These are phyloP conservation scores for Apis laboriosa DNA, from an alignment of 1,140 invertebrate genomes.

Conservation along the genomic window DNA sequence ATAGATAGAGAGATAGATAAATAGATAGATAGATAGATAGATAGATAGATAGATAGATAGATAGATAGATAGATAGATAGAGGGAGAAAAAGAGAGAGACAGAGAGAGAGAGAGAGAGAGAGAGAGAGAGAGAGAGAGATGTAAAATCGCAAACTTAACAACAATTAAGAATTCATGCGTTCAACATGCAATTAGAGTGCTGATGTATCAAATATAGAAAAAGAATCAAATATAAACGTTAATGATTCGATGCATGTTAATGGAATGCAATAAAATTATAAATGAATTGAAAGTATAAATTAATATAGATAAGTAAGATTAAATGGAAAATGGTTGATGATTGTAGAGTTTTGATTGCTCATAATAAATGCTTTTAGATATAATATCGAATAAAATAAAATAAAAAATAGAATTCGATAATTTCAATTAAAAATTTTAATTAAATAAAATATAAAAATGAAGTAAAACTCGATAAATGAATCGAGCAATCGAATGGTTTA, in stretches of 20 bases:
- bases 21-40: no score
- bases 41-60: no score
- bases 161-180: background rate
- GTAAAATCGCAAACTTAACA: background rate
- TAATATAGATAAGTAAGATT: background rate
- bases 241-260: background rate
- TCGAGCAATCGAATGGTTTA: background rate
- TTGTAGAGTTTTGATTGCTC: background rate
- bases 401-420: background rate
- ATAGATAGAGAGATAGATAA: no score
- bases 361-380: background rate
- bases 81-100: no score
- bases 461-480: no score
- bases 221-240: background rate
- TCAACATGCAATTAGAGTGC: conserved; percentile 14
- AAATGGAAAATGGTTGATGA: background rate
- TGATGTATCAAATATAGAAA: background rate
- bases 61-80: background rate
- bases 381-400: background rate
- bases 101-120: no score
- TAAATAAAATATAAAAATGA: no score
- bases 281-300: background rate
- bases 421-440: background rate
- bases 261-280: background rate
- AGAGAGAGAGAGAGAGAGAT: background rate